Evolutionary conservation across 2,113 vertebrate species (phyloP).

Genomic region (Ceratotherium simum): DNA sequence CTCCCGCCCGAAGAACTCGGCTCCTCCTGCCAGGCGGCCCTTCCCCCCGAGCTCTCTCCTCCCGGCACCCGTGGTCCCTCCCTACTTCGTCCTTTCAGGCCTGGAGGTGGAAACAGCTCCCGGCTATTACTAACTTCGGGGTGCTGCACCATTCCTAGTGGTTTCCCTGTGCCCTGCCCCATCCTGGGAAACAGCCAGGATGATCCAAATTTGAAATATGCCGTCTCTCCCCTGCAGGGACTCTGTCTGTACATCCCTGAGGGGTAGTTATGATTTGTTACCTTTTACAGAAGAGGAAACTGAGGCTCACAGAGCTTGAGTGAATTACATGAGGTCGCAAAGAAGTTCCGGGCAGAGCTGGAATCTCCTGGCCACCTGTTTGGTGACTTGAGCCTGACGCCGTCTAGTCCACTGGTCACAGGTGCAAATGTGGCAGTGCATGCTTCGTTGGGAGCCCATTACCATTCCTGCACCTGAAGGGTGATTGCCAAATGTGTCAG

Average conservation of each 20-base stretch:
- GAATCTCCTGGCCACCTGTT: background rate
- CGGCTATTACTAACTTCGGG: background rate
- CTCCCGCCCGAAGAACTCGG: background rate
- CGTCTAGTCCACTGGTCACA: background rate
- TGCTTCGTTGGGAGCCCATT: background rate
- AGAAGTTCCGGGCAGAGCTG: background rate
- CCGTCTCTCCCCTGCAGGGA: background rate
- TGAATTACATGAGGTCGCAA: no score
- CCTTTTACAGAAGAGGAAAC: background rate
- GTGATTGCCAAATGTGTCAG: background rate
- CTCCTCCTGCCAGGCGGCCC: no score
- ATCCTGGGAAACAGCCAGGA: background rate
- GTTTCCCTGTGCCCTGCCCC: background rate
- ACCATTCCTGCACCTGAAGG: background rate
- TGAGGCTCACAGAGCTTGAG: background rate
- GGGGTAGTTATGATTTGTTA: background rate
- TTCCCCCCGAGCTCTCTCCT: no score
- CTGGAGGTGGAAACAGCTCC: background rate
- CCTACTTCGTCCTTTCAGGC: background rate
- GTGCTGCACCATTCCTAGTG: background rate
- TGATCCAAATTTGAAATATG: background rate
- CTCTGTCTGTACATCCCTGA: background rate
- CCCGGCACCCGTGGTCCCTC: background rate
- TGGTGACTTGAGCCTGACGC: rapidly evolving
- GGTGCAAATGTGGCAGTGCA: background rate